These are phyloP conservation scores for Anguilla marmorata DNA, from an alignment of 2,797 vertebrate genomes.

Conservation along the genomic window DNA sequence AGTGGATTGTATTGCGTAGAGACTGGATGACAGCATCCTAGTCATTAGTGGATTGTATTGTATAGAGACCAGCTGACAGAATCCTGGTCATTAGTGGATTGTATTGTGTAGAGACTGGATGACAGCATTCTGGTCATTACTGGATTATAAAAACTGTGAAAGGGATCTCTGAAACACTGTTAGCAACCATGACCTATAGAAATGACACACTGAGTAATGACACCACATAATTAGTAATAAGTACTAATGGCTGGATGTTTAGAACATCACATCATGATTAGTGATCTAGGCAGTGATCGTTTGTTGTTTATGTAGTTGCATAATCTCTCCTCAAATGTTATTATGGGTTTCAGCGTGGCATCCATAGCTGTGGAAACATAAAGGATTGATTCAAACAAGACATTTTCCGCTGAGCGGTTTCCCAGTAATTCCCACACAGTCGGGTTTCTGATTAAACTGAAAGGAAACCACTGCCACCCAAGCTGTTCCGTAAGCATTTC, in stretches of 20 bases:
- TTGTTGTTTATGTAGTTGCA: background rate
- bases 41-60: background rate
- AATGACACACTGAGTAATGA: background rate
- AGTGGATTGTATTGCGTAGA: background rate
- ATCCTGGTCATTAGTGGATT: background rate
- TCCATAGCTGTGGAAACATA: background rate
- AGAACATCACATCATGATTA: background rate
- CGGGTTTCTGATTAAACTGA: background rate
- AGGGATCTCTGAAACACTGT: background rate
- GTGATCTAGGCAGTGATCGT: background rate
- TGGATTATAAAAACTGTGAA: background rate
- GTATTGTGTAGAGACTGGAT: background rate
- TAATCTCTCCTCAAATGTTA: background rate
- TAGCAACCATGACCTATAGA: background rate
- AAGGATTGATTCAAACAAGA: constrained; percentile 16
- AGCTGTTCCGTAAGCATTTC: background rate
- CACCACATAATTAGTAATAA: background rate
- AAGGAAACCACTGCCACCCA: background rate
- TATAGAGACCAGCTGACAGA: background rate
- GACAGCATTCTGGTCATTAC: background rate
- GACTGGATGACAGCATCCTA: background rate
- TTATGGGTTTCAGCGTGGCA: background rate
- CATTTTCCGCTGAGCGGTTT: background rate
- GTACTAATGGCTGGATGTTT: background rate
- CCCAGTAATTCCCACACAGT: background rate